phyloP scores from a whole-genome alignment of 2,113 vertebrate genomes.

The Lanius ludovicianus region DNA sequence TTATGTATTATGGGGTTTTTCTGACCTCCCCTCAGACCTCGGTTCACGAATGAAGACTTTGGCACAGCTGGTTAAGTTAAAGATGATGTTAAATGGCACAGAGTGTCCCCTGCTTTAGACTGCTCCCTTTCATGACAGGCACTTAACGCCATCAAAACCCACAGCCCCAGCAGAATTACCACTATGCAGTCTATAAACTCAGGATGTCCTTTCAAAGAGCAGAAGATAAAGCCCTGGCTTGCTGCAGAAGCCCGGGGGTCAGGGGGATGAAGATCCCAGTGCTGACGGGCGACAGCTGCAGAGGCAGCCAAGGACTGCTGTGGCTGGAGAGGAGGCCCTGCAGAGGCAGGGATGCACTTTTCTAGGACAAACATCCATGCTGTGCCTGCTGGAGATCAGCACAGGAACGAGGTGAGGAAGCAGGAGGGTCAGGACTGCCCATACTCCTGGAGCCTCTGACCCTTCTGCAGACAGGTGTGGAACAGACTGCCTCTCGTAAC shows the following conservation, averaged over 20 bases:
- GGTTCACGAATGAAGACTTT: fast-evolving
- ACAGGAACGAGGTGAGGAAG: neutral
- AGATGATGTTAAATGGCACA: neutral
- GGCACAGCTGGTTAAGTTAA: neutral
- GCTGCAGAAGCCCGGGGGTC: neutral
- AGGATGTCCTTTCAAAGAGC: neutral
- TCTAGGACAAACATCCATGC: fast-evolving
- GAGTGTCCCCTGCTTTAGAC: neutral
- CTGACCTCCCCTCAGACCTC: neutral
- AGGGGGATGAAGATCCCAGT: neutral
- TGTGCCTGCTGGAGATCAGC: neutral
- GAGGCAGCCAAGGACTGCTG: neutral
- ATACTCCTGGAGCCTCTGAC: fast-evolving
- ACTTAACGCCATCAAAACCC: neutral
- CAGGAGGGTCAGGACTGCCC: neutral
- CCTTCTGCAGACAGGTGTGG: neutral
- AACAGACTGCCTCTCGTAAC: fast-evolving
- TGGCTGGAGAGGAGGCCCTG: neutral
- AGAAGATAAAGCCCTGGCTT: neutral
- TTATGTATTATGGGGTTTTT: neutral
- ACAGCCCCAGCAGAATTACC: neutral
- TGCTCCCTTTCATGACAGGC: neutral
- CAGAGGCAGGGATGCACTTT: neutral
- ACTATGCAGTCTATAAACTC: neutral
- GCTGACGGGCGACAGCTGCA: fast-evolving